A percentile compares a stretch with the other conserved stretches of the same genome.
Evolutionary conservation across 2,113 vertebrate species (phyloP).

Genomic region (Collichthys lucidus): DNA sequence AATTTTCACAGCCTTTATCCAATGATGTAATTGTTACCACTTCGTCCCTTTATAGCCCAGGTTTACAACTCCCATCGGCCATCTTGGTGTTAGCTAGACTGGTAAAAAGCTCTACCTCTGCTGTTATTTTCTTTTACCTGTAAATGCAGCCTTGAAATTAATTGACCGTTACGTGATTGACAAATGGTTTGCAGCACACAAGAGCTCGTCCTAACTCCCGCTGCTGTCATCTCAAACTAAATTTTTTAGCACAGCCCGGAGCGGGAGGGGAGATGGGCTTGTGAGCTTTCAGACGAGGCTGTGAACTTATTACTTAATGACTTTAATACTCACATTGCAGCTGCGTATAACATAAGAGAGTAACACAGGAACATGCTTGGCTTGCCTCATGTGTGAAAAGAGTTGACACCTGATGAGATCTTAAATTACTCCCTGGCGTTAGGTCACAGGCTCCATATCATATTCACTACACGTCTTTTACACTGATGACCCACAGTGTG

Average conservation of each 20-base stretch:
- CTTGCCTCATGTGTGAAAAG: constrained; percentile 20
- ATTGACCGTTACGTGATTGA: constrained; percentile 47
- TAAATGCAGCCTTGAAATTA: neutral
- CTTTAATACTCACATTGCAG: neutral
- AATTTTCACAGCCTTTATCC: constrained; percentile 38
- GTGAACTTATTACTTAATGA: constrained; percentile 28
- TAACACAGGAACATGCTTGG: neutral
- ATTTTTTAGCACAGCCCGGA: constrained; percentile 46
- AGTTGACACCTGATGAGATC: constrained; percentile 23
- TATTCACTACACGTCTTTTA: constrained; percentile 32
- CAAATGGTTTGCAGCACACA: constrained; percentile 40
- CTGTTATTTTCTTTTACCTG: constrained; percentile 21
- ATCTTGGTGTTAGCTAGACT: neutral
- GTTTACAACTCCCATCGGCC: constrained; percentile 37
- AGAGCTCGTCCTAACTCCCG: constrained; percentile 31
- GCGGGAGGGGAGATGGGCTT: constrained; percentile 37
- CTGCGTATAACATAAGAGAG: neutral
- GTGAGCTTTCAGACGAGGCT: constrained; percentile 20
- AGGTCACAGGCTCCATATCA: constrained; percentile 44
- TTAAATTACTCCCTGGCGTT: constrained; percentile 26
- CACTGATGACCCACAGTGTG: constrained; percentile 37
- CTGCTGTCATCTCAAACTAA: constrained; percentile 25
- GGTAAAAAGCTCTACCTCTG: constrained; percentile 19
- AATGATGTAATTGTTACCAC: constrained; percentile 47
- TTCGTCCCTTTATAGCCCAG: constrained; percentile 41